phyloP scores from a whole-genome alignment of 2,797 vertebrate genomes.

The Synanceia verrucosa region DNA sequence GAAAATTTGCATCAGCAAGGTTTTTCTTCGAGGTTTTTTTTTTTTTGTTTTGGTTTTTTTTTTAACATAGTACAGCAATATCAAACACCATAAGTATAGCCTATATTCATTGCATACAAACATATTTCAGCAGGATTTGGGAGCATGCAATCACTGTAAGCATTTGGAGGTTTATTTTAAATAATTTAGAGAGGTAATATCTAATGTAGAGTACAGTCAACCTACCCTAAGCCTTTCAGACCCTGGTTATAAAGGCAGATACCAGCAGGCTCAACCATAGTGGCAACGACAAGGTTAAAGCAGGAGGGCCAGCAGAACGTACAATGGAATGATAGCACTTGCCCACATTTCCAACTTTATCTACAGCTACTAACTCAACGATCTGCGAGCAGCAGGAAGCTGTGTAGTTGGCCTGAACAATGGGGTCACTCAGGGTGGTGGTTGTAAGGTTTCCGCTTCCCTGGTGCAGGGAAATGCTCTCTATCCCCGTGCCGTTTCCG shows the following conservation, averaged over 20 bases:
- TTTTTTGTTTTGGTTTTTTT: too few relatives aligned
- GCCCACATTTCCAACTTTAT: slow-evolving; percentile 78
- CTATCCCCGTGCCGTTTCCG: slow-evolving; percentile 73
- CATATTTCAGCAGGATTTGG: not conserved
- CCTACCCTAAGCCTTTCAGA: not conserved
- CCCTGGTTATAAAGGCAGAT: slow-evolving; percentile 18
- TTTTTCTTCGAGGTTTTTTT: too few relatives aligned
- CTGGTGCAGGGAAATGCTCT: slow-evolving; percentile 45
- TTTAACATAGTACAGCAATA: too few relatives aligned
- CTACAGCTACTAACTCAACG: slow-evolving; percentile 72
- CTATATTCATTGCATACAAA: too few relatives aligned
- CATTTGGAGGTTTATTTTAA: not conserved
- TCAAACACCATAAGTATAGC: too few relatives aligned
- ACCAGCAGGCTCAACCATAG: slow-evolving; percentile 69
- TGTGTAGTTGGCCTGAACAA: slow-evolving; percentile 58
- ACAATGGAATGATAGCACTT: slow-evolving; percentile 72
- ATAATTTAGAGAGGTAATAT: not conserved
- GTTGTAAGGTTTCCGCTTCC: slow-evolving; percentile 64
- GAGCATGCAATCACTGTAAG: not conserved
- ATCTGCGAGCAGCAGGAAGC: slow-evolving; percentile 79
- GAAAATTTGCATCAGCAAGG: too few relatives aligned
- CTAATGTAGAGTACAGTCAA: not conserved
- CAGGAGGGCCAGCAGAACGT: slow-evolving; percentile 33
- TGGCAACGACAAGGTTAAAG: slow-evolving; percentile 45
- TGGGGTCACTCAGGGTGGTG: not conserved